Conservation (phyloP, 2,888 invertebrate genomes). For the Nemapogon koenigi region DNA sequence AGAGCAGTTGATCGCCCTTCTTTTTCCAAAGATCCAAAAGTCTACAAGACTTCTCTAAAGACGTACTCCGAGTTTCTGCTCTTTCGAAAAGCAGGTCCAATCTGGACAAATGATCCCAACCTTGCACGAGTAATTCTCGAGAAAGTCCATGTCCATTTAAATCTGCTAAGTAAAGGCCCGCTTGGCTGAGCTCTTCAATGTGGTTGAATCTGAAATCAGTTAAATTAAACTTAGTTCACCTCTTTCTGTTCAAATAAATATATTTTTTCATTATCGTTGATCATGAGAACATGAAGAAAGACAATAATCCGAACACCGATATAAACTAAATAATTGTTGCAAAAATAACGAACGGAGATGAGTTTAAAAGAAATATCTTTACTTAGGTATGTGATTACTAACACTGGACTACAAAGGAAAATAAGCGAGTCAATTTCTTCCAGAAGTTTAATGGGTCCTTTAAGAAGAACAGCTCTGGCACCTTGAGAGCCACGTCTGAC, state of each 20-base stretch:
- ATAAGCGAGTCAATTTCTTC: constrained; percentile 82
- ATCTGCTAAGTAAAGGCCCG: constrained; percentile 82
- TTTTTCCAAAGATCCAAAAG: constrained; percentile 85
- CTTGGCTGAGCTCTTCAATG: constrained; percentile 80
- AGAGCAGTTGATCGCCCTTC: constrained; percentile 83
- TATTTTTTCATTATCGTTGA: no score
- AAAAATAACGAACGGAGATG: no score
- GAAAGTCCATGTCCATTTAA: constrained; percentile 86
- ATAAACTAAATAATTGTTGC: no score
- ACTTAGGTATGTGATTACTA: constrained; percentile 33
- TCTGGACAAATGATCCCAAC: constrained; percentile 85
- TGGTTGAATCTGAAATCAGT: constrained; percentile 81
- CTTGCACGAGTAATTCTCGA: constrained; percentile 80
- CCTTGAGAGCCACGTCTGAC: constrained; percentile 70
- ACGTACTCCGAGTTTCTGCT: constrained; percentile 79
- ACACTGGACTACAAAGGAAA: constrained; percentile 89
- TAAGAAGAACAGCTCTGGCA: constrained; percentile 74
- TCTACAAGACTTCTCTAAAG: constrained; percentile 78
- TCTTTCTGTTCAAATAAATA: no score
- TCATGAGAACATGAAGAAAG: no score
- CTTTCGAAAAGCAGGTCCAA: constrained; percentile 83
- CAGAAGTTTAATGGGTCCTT: constrained; percentile 86
- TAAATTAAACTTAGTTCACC: no score
- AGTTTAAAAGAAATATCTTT: no score
- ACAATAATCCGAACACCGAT: no score